A percentile compares a stretch with the other conserved stretches of the same genome.
Conservation (phyloP, 2,113 vertebrate genomes). For the Aspiorhynchus laticeps region DNA sequence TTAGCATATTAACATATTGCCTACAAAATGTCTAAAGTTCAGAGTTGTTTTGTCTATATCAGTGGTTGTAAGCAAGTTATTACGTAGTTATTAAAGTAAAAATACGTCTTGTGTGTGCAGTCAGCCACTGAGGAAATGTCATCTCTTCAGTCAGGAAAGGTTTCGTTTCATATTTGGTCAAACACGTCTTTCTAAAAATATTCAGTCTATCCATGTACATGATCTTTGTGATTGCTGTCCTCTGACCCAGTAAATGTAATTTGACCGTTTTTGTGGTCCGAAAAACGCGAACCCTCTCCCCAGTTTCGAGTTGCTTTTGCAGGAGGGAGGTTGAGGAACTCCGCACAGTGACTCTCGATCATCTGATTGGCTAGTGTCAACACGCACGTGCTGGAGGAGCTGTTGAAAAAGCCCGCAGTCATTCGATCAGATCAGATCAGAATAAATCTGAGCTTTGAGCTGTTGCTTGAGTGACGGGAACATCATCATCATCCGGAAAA, state of each 20-base stretch:
- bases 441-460: not conserved
- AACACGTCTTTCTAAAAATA: not conserved
- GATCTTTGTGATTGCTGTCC: not conserved
- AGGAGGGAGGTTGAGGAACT: not conserved
- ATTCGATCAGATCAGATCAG: conserved; percentile 5
- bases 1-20: not conserved
- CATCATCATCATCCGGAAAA: conserved; percentile 16
- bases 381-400: conserved; percentile 45
- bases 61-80: not conserved
- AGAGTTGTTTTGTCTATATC: too few relatives aligned
- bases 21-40: not conserved
- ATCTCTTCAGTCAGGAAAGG: not conserved
- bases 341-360: conserved; percentile 64
- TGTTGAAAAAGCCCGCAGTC: conserved; percentile 75
- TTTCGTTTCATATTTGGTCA: not conserved
- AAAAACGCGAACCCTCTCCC: conserved; percentile 41
- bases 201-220: not conserved
- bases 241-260: conserved; percentile 31
- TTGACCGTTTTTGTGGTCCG: not conserved
- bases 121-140: not conserved
- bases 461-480: not conserved
- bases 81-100: not conserved
- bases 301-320: conserved; percentile 7
- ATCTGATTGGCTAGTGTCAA: conserved; percentile 71
- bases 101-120: not conserved